These are phyloP conservation scores for Sweltsa coloradensis DNA, from an alignment of 1,140 invertebrate genomes.

Conservation along the genomic window DNA sequence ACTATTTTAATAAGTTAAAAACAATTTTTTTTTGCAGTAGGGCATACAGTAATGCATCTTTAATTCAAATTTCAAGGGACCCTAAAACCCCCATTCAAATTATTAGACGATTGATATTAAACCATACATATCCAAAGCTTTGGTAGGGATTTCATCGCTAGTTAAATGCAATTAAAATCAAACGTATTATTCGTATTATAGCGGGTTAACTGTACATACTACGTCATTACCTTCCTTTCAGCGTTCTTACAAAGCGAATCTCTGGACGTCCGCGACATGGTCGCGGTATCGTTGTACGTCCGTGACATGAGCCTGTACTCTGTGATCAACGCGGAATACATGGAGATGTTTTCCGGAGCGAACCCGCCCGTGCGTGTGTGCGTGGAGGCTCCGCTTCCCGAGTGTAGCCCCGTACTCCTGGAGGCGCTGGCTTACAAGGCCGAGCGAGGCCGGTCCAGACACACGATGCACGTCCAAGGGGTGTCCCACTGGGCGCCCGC, in stretches of 20 bases:
- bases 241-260: conserved; percentile 20
- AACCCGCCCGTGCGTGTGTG: conserved; percentile 78
- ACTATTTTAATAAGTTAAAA: too few relatives aligned
- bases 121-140: too few relatives aligned
- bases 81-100: too few relatives aligned
- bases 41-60: too few relatives aligned
- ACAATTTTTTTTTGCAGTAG: too few relatives aligned
- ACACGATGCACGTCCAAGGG: conserved; percentile 85
- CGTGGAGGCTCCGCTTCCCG: conserved; percentile 63
- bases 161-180: too few relatives aligned
- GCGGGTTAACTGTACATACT: too few relatives aligned
- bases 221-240: too few relatives aligned
- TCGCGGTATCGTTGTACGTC: conserved; percentile 70
- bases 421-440: conserved; percentile 59
- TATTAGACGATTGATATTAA: too few relatives aligned
- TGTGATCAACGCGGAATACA: conserved; percentile 64
- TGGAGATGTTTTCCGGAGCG: conserved; percentile 51
- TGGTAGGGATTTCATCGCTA: too few relatives aligned
- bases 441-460: conserved; percentile 26
- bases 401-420: conserved; percentile 57
- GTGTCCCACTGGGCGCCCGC: conserved; percentile 93
- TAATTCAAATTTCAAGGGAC: too few relatives aligned
- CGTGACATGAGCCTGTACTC: conserved; percentile 67
- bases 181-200: too few relatives aligned
- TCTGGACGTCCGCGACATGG: conserved; percentile 47